Conservation (phyloP, 92 coral and sea anemone genomes). For the Epizoanthus illoricatus region DNA sequence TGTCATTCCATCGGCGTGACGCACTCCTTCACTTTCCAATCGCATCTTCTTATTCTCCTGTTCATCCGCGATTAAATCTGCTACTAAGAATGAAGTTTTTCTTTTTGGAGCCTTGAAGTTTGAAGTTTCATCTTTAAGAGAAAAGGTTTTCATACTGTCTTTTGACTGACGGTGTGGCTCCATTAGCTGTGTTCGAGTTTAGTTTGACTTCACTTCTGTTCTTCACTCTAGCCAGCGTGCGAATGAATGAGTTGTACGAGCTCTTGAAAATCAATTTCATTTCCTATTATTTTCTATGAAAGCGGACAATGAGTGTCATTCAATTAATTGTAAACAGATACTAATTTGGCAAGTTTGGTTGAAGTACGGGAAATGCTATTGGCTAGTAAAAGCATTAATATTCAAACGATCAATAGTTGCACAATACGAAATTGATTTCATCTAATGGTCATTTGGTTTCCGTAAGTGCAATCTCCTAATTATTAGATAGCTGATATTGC, state of each 20-base stretch:
- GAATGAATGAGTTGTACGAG: conserved; percentile 32
- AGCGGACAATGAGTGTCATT: conserved; percentile 44
- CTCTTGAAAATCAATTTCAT: conserved; percentile 46
- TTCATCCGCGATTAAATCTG: conserved; percentile 33
- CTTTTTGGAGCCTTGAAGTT: conserved; percentile 31
- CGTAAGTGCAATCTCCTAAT: conserved; percentile 23
- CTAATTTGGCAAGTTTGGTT: conserved; percentile 44
- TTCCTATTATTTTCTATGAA: conserved; percentile 47
- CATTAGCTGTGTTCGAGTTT: conserved; percentile 2
- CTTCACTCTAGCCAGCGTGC: conserved; percentile 30
- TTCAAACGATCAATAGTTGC: conserved; percentile 31
- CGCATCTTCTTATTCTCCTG: neutral
- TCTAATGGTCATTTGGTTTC: conserved; percentile 43
- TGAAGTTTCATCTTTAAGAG: conserved; percentile 4
- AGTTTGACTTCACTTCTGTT: conserved; percentile 13
- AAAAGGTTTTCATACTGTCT: conserved; percentile 11
- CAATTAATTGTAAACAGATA: conserved; percentile 43
- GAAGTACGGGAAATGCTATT: conserved; percentile 21
- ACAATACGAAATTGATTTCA: conserved; percentile 40
- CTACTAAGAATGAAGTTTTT: conserved; percentile 29
- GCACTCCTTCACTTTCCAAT: neutral
- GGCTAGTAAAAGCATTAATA: conserved; percentile 21
- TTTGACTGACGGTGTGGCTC: neutral
- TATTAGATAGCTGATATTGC: conserved; percentile 16
- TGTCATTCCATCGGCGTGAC: neutral